Conservation (phyloP, 2,113 vertebrate genomes). For the Sakesphorus luctuosus region DNA sequence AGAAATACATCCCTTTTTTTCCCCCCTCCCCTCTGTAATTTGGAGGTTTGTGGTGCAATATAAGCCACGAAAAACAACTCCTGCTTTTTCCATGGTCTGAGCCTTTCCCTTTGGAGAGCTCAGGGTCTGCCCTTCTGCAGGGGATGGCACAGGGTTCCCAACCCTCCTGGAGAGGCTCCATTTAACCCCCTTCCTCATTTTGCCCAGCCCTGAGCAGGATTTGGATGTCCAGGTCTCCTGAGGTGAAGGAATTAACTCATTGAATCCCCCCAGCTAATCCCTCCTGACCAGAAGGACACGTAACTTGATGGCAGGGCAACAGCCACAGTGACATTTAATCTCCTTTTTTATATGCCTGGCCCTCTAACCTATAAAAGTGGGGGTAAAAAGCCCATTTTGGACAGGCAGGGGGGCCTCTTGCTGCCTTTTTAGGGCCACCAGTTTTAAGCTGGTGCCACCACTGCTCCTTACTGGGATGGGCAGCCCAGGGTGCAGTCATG, state of each 20-base stretch:
- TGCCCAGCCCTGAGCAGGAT: not conserved
- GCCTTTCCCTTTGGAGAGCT: not conserved
- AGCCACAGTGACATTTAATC: not conserved
- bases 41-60: not conserved
- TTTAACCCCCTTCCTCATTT: not conserved
- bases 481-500: not conserved
- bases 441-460: not conserved
- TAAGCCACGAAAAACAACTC: not conserved
- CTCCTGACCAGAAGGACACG: not conserved
- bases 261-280: constrained; percentile 36
- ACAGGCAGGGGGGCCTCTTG: not conserved
- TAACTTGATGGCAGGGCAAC: not conserved
- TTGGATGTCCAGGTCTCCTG: not conserved
- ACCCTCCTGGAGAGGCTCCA: not conserved
- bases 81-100: not conserved
- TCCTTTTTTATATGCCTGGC: not conserved
- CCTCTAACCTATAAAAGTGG: not conserved
- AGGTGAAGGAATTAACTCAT: constrained; percentile 49
- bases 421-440: not conserved
- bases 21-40: not conserved
- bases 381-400: not conserved
- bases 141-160: accelerated
- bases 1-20: not conserved
- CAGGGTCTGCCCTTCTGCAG: not conserved
- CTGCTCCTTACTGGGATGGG: not conserved